Evolutionary conservation across 2,888 invertebrate genomes (phyloP).

Genomic region (Hyposoter didymator): DNA sequence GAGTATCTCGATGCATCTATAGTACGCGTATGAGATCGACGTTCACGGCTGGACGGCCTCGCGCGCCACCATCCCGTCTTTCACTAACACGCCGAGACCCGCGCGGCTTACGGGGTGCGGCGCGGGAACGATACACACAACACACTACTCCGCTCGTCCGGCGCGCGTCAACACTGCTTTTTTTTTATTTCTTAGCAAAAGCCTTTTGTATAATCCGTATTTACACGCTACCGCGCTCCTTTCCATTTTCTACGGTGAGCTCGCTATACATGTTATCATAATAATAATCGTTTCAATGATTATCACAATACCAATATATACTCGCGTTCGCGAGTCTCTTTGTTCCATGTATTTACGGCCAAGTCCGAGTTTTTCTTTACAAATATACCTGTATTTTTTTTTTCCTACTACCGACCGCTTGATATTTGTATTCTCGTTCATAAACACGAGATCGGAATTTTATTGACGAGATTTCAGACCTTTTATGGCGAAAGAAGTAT

Average conservation of each 20-base stretch:
- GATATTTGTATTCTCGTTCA: neutral
- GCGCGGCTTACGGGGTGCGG: slow-evolving; percentile 9
- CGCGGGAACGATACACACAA: slow-evolving; percentile 15
- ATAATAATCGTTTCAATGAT: slow-evolving; percentile 20
- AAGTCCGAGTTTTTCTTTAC: neutral
- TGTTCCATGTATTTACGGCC: slow-evolving; percentile 5
- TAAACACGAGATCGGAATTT: neutral
- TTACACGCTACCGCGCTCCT: slow-evolving; percentile 25
- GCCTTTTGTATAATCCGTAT: slow-evolving; percentile 19
- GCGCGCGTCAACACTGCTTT: neutral
- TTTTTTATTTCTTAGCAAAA: neutral
- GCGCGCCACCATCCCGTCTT: slow-evolving; percentile 19
- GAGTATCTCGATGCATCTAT: slow-evolving; percentile 14
- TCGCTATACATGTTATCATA: slow-evolving; percentile 7
- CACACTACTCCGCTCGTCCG: neutral
- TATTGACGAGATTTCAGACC: neutral
- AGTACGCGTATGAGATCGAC: slow-evolving; percentile 7
- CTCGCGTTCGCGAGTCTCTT: slow-evolving; percentile 1
- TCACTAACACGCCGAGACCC: neutral
- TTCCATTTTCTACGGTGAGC: slow-evolving; percentile 24
- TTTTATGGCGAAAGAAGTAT: neutral
- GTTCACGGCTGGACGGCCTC: slow-evolving; percentile 37
- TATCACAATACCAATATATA: slow-evolving; percentile 13
- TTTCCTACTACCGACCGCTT: neutral
- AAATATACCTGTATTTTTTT: neutral